Percentiles rank a stretch among this genome's conserved stretches.
Evolutionary conservation across 2,113 vertebrate species (phyloP).

Genomic region (Dermatemys mawii): DNA sequence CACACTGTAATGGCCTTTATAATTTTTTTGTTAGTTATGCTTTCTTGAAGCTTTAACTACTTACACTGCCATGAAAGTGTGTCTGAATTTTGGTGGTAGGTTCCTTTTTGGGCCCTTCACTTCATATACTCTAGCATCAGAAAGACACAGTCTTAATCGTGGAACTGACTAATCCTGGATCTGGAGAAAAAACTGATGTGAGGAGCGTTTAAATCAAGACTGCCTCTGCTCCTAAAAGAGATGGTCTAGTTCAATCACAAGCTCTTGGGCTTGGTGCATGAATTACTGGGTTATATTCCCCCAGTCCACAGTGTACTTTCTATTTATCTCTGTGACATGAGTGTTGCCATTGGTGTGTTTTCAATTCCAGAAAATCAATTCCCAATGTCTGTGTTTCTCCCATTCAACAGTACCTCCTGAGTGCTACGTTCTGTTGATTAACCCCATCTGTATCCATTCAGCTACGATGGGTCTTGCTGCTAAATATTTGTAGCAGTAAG

Average conservation of each 20-base stretch:
- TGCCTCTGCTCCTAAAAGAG: neutral
- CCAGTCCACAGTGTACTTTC: neutral
- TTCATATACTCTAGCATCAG: neutral
- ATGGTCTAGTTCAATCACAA: neutral
- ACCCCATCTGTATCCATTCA: neutral
- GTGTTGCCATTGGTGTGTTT: neutral
- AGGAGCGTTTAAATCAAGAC: neutral
- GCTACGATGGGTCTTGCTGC: neutral
- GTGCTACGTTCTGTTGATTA: neutral
- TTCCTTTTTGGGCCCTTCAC: neutral
- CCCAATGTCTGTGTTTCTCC: neutral
- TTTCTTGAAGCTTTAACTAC: neutral
- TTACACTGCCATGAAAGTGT: fast-evolving
- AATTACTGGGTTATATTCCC: neutral
- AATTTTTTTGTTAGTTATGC: fast-evolving
- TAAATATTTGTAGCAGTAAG: neutral
- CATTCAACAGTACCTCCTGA: neutral
- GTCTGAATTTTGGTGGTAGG: neutral
- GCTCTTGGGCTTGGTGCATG: neutral
- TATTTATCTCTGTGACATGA: neutral
- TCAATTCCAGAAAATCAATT: neutral
- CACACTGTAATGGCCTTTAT: neutral
- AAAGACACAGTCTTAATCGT: neutral
- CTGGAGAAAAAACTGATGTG: neutral
- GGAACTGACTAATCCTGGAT: neutral